A percentile compares a stretch with the other conserved stretches of the same genome.
Evolutionary conservation across 1,140 invertebrate genomes (phyloP).

Genomic region (Maconellicoccus hirsutus): DNA sequence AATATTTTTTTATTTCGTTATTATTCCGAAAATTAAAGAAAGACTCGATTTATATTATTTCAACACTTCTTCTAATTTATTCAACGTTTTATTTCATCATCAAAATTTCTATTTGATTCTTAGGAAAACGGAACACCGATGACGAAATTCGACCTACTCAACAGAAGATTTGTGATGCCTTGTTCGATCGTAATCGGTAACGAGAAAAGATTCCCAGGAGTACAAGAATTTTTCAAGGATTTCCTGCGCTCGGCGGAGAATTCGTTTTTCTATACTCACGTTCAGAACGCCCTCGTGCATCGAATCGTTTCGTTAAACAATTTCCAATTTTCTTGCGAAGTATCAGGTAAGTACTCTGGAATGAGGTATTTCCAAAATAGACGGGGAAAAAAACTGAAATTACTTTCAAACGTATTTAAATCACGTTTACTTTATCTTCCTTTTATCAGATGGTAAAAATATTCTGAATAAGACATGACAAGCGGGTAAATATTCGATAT

Average conservation of each 20-base stretch:
- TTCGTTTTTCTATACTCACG: not conserved
- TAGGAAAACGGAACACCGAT: not conserved
- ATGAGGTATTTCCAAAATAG: not conserved
- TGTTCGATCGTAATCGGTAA: not conserved
- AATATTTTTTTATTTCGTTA: too few species aligned
- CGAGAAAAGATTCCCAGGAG: conserved; percentile 10
- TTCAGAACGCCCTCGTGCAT: not conserved
- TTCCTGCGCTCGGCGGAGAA: not conserved
- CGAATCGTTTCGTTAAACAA: not conserved
- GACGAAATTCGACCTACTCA: not conserved
- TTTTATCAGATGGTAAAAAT: not conserved
- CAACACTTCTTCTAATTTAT: too few species aligned
- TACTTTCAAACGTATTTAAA: too few species aligned
- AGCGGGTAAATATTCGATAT: not conserved
- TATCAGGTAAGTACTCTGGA: not conserved
- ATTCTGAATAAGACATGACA: not conserved
- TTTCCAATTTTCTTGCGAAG: conserved; percentile 3
- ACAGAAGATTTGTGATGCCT: not conserved
- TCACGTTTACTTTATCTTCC: too few species aligned
- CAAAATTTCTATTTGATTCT: too few species aligned
- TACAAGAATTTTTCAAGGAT: conserved; percentile 17
- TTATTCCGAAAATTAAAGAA: too few species aligned
- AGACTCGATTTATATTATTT: too few species aligned
- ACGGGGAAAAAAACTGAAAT: too few species aligned
- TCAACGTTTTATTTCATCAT: too few species aligned